Conservation (phyloP, 2,888 invertebrate species). For the Rosalia funebris region DNA sequence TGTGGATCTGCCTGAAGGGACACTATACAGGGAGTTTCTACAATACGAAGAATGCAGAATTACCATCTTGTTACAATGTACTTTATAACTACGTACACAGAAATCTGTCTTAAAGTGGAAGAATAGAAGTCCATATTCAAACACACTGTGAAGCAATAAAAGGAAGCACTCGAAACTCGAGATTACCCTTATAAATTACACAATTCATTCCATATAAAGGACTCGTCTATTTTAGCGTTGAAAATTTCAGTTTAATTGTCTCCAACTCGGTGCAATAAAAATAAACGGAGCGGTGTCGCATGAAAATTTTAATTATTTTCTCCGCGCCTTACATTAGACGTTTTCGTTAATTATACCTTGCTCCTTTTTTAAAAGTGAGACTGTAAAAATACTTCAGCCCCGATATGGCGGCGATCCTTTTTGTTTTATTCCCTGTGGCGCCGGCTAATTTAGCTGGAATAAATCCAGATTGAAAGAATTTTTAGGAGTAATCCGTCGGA, state of each 20-base stretch:
- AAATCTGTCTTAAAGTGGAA: too few relatives aligned
- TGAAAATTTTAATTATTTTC: slow-evolving; percentile 21
- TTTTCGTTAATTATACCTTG: slow-evolving; percentile 15
- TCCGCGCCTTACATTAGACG: slow-evolving; percentile 15
- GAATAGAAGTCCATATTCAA: too few relatives aligned
- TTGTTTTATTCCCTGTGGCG: background rate
- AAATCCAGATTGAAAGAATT: background rate
- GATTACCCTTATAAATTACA: background rate
- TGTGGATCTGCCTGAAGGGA: too few relatives aligned
- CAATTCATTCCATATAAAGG: slow-evolving; percentile 5
- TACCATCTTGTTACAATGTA: too few relatives aligned
- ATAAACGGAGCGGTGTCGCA: slow-evolving; percentile 6
- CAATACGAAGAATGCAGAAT: too few relatives aligned
- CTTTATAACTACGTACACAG: too few relatives aligned
- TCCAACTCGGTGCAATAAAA: slow-evolving; percentile 5
- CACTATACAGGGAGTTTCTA: too few relatives aligned
- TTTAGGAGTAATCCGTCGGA: background rate
- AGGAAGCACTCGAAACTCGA: too few relatives aligned
- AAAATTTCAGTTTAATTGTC: slow-evolving; percentile 17
- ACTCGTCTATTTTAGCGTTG: slow-evolving; percentile 6
- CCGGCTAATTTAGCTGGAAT: slow-evolving; percentile 2
- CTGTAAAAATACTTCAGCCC: slow-evolving; percentile 13
- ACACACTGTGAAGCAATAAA: too few relatives aligned
- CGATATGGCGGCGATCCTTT: slow-evolving; percentile 1
- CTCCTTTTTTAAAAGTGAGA: slow-evolving; percentile 14